A percentile compares a stretch with the other conserved stretches of the same genome.
Conservation (phyloP, 2,113 vertebrate genomes). For the Saccopteryx leptura region DNA sequence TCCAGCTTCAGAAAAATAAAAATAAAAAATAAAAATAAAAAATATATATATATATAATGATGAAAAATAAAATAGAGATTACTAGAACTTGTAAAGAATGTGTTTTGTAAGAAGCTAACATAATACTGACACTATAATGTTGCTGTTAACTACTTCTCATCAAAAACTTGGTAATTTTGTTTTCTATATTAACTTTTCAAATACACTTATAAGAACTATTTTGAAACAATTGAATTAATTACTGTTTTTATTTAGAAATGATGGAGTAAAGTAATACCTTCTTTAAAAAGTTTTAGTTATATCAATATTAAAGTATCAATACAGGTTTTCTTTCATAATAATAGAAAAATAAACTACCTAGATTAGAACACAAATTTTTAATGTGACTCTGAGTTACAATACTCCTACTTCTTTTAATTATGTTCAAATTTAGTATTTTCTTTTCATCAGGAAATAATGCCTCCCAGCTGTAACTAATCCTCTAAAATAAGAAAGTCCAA, state of each 20-base stretch:
- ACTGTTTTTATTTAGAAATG: constrained; percentile 4
- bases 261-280: not conserved
- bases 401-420: constrained; percentile 20
- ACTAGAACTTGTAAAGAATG: not conserved
- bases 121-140: not conserved
- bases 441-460: constrained; percentile 38
- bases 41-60: not conserved
- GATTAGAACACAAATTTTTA: constrained; percentile 18
- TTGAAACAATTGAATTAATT: constrained; percentile 45
- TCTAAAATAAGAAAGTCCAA: too few species aligned
- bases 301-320: constrained; percentile 56
- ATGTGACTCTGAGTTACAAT: not conserved
- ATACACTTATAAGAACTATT: not conserved
- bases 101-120: not conserved
- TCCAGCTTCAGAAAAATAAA: too few species aligned
- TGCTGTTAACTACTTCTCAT: constrained; percentile 41
- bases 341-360: constrained; percentile 32
- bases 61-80: not conserved
- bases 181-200: constrained; percentile 45
- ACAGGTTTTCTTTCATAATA: constrained; percentile 24
- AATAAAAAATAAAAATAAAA: too few species aligned
- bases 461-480: not conserved
- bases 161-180: not conserved
- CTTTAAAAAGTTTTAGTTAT: not conserved
- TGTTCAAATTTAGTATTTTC: constrained; percentile 10